Percentiles rank a stretch among this genome's conserved stretches.
phyloP scores from a whole-genome alignment of 2,113 vertebrate species.

The Platichthys stellatus region DNA sequence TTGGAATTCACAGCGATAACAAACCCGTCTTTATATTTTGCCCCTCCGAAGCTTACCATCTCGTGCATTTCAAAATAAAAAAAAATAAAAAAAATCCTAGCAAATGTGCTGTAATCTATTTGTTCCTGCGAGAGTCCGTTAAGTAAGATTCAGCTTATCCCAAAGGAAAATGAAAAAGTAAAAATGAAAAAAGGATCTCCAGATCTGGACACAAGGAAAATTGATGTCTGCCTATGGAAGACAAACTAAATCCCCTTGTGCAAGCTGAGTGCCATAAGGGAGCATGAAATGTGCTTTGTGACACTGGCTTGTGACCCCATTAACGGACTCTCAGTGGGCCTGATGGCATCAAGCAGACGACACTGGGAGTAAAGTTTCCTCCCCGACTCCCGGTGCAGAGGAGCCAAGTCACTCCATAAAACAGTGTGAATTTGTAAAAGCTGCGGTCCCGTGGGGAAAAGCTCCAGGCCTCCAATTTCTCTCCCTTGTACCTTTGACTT shows the following conservation, averaged over 20 bases:
- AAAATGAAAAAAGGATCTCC: conserved; percentile 18
- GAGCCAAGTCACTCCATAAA: conserved; percentile 61
- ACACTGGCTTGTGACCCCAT: conserved; percentile 66
- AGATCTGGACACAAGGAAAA: conserved; percentile 32
- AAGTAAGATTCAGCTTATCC: conserved; percentile 12
- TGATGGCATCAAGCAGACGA: conserved; percentile 49
- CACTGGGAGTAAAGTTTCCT: conserved; percentile 53
- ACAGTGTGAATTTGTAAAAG: conserved; percentile 69
- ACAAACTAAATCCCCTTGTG: conserved; percentile 51
- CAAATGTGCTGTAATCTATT: conserved; percentile 1
- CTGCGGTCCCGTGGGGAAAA: conserved; percentile 46
- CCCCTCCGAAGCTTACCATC: neutral
- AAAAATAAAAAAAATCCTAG: neutral
- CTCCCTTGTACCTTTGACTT: conserved; percentile 61
- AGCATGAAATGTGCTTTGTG: conserved; percentile 54
- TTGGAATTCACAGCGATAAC: neutral
- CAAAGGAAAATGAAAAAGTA: conserved; percentile 3
- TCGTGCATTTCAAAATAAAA: conserved; percentile 3
- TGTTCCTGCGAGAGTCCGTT: neutral
- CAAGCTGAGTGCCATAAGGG: conserved; percentile 29
- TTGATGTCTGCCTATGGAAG: conserved; percentile 42
- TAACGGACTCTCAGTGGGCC: conserved; percentile 59
- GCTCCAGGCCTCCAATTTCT: conserved; percentile 58
- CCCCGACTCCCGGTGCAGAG: conserved; percentile 49
- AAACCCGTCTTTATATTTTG: neutral